phyloP scores from a whole-genome alignment of 2,113 vertebrate species.

The Leucopsar rothschildi region DNA sequence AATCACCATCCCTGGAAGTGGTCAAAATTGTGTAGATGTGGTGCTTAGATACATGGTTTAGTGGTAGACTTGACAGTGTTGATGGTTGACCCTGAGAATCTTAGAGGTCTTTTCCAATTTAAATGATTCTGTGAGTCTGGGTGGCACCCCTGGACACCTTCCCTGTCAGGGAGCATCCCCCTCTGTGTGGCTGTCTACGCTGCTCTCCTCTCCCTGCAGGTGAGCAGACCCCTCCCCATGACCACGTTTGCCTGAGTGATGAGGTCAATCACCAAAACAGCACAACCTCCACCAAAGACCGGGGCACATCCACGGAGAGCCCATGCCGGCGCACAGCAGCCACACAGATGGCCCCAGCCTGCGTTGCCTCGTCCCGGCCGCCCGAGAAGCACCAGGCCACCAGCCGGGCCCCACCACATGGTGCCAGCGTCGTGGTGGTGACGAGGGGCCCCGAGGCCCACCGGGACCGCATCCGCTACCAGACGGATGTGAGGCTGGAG shows the following conservation, averaged over 20 bases:
- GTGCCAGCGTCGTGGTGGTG: slow-evolving; percentile 69
- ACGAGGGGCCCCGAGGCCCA: slow-evolving; percentile 69
- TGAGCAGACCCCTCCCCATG: slow-evolving; percentile 85
- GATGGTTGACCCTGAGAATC: neutral
- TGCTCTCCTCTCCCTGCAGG: slow-evolving; percentile 66
- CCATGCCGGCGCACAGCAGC: slow-evolving; percentile 82
- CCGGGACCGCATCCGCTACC: slow-evolving; percentile 88
- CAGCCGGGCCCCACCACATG: slow-evolving; percentile 44
- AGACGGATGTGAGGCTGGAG: slow-evolving; percentile 86
- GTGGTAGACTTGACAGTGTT: neutral
- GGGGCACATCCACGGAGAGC: slow-evolving; percentile 91
- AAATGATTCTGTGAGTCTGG: neutral
- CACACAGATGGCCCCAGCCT: slow-evolving; percentile 77
- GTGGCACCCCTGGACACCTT: neutral
- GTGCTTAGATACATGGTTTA: neutral
- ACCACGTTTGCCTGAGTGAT: slow-evolving; percentile 94
- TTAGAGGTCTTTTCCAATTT: neutral
- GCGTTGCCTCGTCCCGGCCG: slow-evolving; percentile 59
- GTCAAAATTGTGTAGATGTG: neutral
- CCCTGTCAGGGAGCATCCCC: neutral
- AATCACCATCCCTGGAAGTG: neutral
- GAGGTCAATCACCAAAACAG: slow-evolving; percentile 86
- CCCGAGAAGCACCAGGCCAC: slow-evolving; percentile 56
- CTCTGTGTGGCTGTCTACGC: neutral
- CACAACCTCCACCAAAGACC: slow-evolving; percentile 89